Base-by-base conservation (phyloP, 2,888 invertebrate genomes). In the Euproctis similis region DNA sequence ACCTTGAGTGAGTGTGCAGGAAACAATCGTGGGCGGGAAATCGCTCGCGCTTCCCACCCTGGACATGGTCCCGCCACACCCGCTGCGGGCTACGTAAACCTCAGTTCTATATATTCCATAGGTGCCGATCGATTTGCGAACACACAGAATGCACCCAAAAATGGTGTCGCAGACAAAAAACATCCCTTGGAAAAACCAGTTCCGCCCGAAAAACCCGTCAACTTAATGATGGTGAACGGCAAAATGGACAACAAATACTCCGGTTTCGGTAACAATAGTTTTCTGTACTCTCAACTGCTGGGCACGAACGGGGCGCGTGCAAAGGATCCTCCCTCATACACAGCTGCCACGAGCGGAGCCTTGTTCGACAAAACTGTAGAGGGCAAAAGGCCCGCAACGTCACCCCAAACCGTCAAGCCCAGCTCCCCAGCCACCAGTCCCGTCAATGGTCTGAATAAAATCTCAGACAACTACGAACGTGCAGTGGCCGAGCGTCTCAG, bases 191-290 rank as follows among this genome's bases (percentile, higher is more conserved):
- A 84, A 28, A 84, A 85, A 46, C 85, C 85, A 0, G 55, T 82
- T 1, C 82, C 82, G 1, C 85, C 82, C 1, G 85, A 84, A 29
- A 85, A 85, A 36, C 84, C 85, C 0, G 80, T 85, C 34, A 85
- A 78, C 39, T 46, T 85, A 8, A 73, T 78, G 74, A 82, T 82
- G 78, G 73, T 84, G 21, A 81, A 81, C 43, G 81, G 82, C 1
- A 82, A 84, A 53, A 67, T 63, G 63, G 84, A 84, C 42, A 72
- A 73, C 31, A 57, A 75, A 41, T 77, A 72, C 52, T 58, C 75
- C 1, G 60, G 73, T 7, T 73, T 72, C 36, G 74, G 80, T 12
- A 85, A 85, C 53, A 81, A 80, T 35, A 85, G 85, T 42, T 85
- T 85, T 39, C 54, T 85, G 1, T 85, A 85, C 47, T 78, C 80